These are phyloP conservation scores for Drosophila gaucha DNA, from an alignment of 2,888 invertebrate genomes.

Conservation along the genomic window DNA sequence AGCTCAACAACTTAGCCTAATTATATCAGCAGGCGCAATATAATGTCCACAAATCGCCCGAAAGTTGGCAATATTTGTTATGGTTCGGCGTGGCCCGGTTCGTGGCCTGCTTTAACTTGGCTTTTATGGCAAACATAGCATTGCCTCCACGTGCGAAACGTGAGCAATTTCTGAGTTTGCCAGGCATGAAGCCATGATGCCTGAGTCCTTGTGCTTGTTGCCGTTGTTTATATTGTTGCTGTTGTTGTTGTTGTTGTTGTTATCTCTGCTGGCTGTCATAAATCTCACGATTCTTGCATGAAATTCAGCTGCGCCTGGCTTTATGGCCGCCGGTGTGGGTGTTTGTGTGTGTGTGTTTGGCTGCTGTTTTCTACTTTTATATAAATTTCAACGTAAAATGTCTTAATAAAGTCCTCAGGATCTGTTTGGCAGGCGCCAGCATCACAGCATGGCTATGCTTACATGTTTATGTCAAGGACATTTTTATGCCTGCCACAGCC, in stretches of 20 bases:
- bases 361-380: conserved; percentile 62
- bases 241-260: conserved; percentile 19
- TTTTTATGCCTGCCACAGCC: conserved; percentile 71
- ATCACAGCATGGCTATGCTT: conserved; percentile 25
- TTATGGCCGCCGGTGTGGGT: conserved; percentile 59
- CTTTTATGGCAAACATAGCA: conserved; percentile 56
- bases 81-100: background rate
- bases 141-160: conserved; percentile 37
- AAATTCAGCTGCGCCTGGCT: conserved; percentile 74
- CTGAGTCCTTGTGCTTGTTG: conserved; percentile 5
- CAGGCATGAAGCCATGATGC: conserved; percentile 3
- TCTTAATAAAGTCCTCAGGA: conserved; percentile 75
- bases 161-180: conserved; percentile 33
- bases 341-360: conserved; percentile 18
- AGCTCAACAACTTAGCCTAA: conserved; percentile 40
- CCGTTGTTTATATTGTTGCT: too few relatives aligned
- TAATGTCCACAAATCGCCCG: conserved; percentile 35
- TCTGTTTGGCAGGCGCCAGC: conserved; percentile 11
- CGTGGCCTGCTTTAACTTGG: conserved; percentile 2
- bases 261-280: conserved; percentile 57
- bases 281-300: conserved; percentile 79
- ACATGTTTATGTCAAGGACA: conserved; percentile 80
- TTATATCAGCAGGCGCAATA: conserved; percentile 34
- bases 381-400: conserved; percentile 78
- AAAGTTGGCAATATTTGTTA: conserved; percentile 50